Base-by-base conservation (phyloP, 2,113 vertebrate genomes). In the Lophius piscatorius region DNA sequence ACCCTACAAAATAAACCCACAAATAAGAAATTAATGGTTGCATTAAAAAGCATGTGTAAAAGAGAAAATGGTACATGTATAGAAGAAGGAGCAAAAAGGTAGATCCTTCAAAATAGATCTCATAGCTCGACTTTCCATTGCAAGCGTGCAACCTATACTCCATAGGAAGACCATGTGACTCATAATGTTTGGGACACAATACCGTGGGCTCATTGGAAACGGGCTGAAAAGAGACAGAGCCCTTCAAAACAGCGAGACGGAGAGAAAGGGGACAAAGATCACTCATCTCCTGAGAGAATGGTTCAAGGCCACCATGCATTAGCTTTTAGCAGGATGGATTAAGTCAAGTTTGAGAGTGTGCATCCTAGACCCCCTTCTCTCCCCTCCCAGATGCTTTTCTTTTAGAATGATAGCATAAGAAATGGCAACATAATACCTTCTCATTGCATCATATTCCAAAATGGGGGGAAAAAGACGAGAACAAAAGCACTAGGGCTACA, bases 271-370 rank as follows among this genome's bases (percentile, higher is more conserved):
- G 75, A 76, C 80, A 88, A 79, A 89, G 86, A 87, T 91, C 87
- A 87, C 87, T 77, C 79, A 73, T 87, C 84, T 83, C 72, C 83
- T 46, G 74, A 81, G 79, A 88, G 82, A 90, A 78, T 35, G 81
- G 88, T 90, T 87, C 89, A 86, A 87, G 80, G 81, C 76, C 65
- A 83, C 78, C 89, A 85, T 89, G 91, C 91, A 92, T 93, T 92
- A 93, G 92, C 92, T 93, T 93, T 92, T 93, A 93, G 91, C 88
- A 88, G 88, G 89, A 89, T 89, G 84, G 85, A 90, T 90, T 83
- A 90, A 92, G 90, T 93, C 90, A 93, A 92, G 91, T 92, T 91
- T 88, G 88, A 91, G 89, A 90, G 91, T 79, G 82, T 21, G 76
- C 87, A 90, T 92, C 88, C 77, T 80, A 80, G 87, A 78, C 70